Percentiles rank a stretch among this genome's conserved stretches.
Evolutionary conservation across 1,140 invertebrate species (phyloP).

Genomic region (Cryptotermes secundus): DNA sequence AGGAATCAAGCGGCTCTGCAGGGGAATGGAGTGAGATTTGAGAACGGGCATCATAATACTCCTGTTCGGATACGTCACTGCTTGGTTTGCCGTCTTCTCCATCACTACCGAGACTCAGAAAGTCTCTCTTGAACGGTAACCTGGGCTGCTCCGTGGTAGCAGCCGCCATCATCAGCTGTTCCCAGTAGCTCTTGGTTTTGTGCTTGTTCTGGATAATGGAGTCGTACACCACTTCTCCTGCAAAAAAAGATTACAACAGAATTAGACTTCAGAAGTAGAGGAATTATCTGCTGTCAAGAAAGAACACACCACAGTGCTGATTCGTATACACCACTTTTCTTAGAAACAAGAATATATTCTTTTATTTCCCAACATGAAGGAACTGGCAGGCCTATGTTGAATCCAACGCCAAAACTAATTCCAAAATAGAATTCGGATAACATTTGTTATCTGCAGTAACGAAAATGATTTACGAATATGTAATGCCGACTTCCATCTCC

Average conservation of each 20-base stretch:
- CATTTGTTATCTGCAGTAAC: no score
- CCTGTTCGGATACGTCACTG: conserved; percentile 33
- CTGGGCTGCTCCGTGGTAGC: conserved; percentile 31
- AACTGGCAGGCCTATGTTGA: no score
- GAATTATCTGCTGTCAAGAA: no score
- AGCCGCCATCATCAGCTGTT: conserved; percentile 44
- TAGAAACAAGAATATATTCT: no score
- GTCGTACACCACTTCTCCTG: conserved; percentile 45
- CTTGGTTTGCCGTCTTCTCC: conserved; percentile 27
- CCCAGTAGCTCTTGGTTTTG: conserved; percentile 46
- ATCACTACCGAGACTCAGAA: conserved; percentile 16
- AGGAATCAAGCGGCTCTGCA: neutral
- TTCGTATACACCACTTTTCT: no score
- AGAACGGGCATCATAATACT: conserved; percentile 31
- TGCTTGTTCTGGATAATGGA: conserved; percentile 47
- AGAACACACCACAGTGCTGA: no score
- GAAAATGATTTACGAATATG: no score
- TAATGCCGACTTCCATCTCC: no score
- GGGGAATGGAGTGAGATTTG: conserved; percentile 24
- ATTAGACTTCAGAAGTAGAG: no score
- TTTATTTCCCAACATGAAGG: no score
- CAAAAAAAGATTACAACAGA: conserved; percentile 20
- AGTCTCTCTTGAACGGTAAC: neutral
- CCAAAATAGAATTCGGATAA: no score
- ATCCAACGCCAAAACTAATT: no score